Percentiles rank a stretch among this genome's conserved stretches.
Conservation (phyloP, 2,113 vertebrate genomes). For the Larimichthys polyactis region DNA sequence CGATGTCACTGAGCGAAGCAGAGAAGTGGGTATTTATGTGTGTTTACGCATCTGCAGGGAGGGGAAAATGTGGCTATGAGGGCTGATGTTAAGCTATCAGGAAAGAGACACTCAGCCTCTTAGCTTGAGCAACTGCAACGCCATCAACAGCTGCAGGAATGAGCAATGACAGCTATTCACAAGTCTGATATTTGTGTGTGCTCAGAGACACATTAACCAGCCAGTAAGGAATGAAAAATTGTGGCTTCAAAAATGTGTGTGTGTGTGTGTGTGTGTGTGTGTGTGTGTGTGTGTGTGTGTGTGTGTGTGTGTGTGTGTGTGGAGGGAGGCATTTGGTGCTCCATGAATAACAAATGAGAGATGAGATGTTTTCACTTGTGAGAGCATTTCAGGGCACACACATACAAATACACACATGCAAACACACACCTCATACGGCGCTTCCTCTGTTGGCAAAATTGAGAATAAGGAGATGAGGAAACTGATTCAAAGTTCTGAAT, state of each 20-base stretch:
- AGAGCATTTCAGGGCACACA: slow-evolving; percentile 3
- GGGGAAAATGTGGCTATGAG: slow-evolving; percentile 38
- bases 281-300: slow-evolving; percentile 13
- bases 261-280: background rate
- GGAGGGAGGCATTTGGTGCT: slow-evolving; percentile 15
- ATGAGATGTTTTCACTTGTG: slow-evolving; percentile 31
- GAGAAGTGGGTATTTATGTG: slow-evolving; percentile 51
- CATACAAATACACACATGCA: slow-evolving; percentile 2
- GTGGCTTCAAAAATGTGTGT: slow-evolving; percentile 5
- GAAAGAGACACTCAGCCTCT: slow-evolving; percentile 50
- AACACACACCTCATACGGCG: background rate
- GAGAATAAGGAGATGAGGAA: slow-evolving; percentile 21
- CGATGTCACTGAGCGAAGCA: slow-evolving; percentile 39
- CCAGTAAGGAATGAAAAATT: slow-evolving; percentile 47
- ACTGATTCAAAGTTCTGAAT: slow-evolving; percentile 34
- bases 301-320: slow-evolving; percentile 8
- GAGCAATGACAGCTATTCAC: slow-evolving; percentile 65
- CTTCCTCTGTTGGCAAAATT: background rate
- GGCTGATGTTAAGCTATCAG: slow-evolving; percentile 59
- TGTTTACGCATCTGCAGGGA: slow-evolving; percentile 48
- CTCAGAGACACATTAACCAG: slow-evolving; percentile 57
- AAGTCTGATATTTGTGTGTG: slow-evolving; percentile 29
- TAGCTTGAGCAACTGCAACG: slow-evolving; percentile 38
- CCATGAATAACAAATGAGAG: slow-evolving; percentile 56
- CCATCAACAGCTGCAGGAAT: slow-evolving; percentile 31